A percentile compares a stretch with the other conserved stretches of the same genome.
These are phyloP conservation scores for Apamea anceps DNA, from an alignment of 2,888 invertebrate species.

Conservation along the genomic window DNA sequence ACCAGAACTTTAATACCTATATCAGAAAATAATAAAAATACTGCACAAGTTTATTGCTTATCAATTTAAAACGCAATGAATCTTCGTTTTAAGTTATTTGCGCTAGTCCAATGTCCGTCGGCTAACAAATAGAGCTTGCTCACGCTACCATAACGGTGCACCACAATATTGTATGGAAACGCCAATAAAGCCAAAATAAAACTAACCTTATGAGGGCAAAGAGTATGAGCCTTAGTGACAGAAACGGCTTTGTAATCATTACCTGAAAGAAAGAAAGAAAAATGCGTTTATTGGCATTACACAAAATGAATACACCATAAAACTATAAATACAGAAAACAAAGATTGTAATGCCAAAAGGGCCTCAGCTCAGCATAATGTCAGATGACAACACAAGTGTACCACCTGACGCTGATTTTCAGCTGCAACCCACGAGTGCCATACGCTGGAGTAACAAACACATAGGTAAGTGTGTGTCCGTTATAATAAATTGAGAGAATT, in stretches of 20 bases:
- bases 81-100: constrained; percentile 81
- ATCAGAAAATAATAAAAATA: constrained; percentile 35
- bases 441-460: no score
- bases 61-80: constrained; percentile 77
- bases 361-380: no score
- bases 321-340: no score
- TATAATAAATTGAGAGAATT: no score
- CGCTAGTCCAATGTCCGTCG: constrained; percentile 73
- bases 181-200: constrained; percentile 77
- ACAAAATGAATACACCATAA: no score
- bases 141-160: constrained; percentile 81
- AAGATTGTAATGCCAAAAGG: no score
- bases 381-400: no score
- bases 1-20: not conserved
- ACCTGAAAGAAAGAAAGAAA: no score
- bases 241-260: constrained; percentile 1
- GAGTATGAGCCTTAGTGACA: constrained; percentile 50
- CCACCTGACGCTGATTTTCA: no score
- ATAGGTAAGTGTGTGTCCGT: no score
- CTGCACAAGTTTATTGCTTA: constrained; percentile 61
- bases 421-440: no score
- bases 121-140: constrained; percentile 80
- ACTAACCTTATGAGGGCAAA: constrained; percentile 64
- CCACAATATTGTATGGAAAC: constrained; percentile 71
- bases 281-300: no score